Evolutionary conservation across 1,140 invertebrate species (phyloP).

Genomic region (Tribolium madens): DNA sequence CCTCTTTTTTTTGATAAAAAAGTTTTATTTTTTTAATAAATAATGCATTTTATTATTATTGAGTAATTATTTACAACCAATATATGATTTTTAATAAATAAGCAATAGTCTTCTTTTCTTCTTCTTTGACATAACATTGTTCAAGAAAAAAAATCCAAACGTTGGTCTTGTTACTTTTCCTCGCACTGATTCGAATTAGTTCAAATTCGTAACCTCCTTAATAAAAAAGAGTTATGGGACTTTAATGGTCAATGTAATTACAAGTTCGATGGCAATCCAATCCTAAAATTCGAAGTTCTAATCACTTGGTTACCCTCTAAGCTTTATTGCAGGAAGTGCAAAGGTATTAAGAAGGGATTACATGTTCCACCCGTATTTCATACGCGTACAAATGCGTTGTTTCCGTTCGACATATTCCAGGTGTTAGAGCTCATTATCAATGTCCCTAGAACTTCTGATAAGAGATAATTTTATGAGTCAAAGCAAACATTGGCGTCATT

Average conservation of each 20-base stretch:
- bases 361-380: slow-evolving; percentile 49
- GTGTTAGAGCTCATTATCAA: not conserved
- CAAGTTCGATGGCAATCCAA: not conserved
- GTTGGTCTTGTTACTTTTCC: too few species aligned
- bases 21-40: too few species aligned
- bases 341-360: slow-evolving; percentile 50
- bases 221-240: not conserved
- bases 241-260: not conserved
- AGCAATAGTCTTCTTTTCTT: too few species aligned
- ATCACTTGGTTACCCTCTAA: slow-evolving; percentile 41
- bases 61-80: too few species aligned
- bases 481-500: not conserved
- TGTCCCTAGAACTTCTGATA: not conserved
- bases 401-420: slow-evolving; percentile 38
- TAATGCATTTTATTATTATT: too few species aligned
- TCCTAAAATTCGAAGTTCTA: not conserved
- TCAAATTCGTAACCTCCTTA: not conserved
- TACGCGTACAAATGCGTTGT: slow-evolving; percentile 33
- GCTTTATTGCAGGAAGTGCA: slow-evolving; percentile 54
- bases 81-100: too few species aligned
- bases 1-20: too few species aligned
- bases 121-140: too few species aligned
- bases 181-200: too few species aligned
- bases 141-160: too few species aligned
- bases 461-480: not conserved